These are phyloP conservation scores for Patella vulgata DNA, from an alignment of 1,140 invertebrate species.

Conservation along the genomic window DNA sequence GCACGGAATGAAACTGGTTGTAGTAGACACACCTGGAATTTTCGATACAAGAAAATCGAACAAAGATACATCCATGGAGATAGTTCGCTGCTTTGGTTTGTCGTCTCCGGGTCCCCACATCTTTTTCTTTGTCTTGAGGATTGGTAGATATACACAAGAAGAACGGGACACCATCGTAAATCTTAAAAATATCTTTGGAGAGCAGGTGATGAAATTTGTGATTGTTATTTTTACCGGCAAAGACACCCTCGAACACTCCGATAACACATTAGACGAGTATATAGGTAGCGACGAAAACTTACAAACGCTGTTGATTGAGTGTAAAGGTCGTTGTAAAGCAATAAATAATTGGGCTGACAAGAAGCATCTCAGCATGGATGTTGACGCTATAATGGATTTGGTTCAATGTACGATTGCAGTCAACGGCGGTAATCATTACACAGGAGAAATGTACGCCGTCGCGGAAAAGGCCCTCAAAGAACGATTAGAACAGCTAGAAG, in stretches of 20 bases:
- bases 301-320: conserved; percentile 1
- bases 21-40: conserved; percentile 16
- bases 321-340: background rate
- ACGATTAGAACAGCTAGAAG: too few species aligned
- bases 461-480: too few species aligned
- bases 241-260: background rate
- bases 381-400: background rate
- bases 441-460: too few species aligned
- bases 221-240: conserved; percentile 14
- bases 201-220: background rate
- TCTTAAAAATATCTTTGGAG: conserved; percentile 10
- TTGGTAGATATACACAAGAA: conserved; percentile 17
- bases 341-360: conserved; percentile 14
- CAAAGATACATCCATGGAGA: background rate
- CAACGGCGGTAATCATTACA: conserved; percentile 3
- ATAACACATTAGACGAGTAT: conserved; percentile 6
- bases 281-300: background rate
- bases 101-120: conserved; percentile 14
- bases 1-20: too few species aligned
- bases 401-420: conserved; percentile 1
- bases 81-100: conserved; percentile 4
- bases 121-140: conserved; percentile 7
- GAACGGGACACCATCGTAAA: conserved; percentile 4
- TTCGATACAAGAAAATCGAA: conserved; percentile 4
- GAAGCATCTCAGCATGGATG: conserved; percentile 9